Conservation (phyloP, 1,140 invertebrate genomes). For the Gonatopus flavifemur region DNA sequence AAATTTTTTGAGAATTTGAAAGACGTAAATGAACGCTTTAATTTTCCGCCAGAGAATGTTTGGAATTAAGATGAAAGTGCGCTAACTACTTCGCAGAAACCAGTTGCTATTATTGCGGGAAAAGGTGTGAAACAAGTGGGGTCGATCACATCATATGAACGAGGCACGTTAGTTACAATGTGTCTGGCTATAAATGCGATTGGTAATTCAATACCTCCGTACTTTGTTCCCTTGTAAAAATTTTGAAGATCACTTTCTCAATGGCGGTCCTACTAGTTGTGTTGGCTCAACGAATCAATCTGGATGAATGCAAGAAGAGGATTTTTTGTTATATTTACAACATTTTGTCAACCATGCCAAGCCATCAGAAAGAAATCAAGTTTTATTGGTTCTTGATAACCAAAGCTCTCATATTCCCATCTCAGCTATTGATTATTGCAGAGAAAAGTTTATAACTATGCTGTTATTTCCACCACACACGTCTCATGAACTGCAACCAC, state of each 20-base stretch:
- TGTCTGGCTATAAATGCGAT: slow-evolving; percentile 37
- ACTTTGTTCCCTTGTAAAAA: slow-evolving; percentile 45
- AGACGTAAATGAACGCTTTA: background rate
- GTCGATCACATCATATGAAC: slow-evolving; percentile 36
- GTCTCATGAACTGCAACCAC: slow-evolving; percentile 42
- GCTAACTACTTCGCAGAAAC: slow-evolving; percentile 34
- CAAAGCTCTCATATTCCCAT: slow-evolving; percentile 26
- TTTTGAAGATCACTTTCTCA: slow-evolving; percentile 31
- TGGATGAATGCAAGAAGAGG: slow-evolving; percentile 17
- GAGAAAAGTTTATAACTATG: slow-evolving; percentile 19
- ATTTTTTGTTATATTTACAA: slow-evolving; percentile 1
- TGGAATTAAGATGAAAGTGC: slow-evolving; percentile 37
- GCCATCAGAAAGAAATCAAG: slow-evolving; percentile 2
- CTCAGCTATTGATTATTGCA: slow-evolving; percentile 25
- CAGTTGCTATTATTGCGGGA: background rate
- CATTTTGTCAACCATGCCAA: slow-evolving; percentile 8
- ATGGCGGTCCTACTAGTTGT: slow-evolving; percentile 15
- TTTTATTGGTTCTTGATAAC: slow-evolving; percentile 12
- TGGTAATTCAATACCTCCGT: slow-evolving; percentile 41
- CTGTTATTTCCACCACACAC: slow-evolving; percentile 28
- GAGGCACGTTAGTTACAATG: slow-evolving; percentile 37
- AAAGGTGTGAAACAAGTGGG: slow-evolving; percentile 45
- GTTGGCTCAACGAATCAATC: slow-evolving; percentile 9
- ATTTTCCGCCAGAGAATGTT: slow-evolving; percentile 6
- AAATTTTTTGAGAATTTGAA: too few relatives aligned